Evolutionary conservation across 1,140 invertebrate genomes (phyloP), one percentile per base, ranked within the genome.

Genomic region (Drosophila hydei): DNA sequence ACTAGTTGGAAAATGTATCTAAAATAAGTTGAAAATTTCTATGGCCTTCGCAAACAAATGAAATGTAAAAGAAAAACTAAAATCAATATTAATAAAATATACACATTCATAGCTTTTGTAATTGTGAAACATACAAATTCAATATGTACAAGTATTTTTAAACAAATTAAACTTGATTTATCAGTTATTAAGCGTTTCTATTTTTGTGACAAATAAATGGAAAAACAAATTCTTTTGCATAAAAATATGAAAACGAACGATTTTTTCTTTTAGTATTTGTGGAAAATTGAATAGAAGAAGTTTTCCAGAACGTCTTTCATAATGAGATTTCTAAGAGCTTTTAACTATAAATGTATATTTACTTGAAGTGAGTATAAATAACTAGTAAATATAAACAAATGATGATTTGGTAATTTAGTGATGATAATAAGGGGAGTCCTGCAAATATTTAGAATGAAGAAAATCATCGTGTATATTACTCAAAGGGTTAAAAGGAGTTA

Each of bases 21-120:
- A 36, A 14, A 56, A 36, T 38, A 23, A 47, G n/a, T 11, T 55
- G n/a, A 67, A 56, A 62, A 63, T 72, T 62, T 79, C 48, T 59
- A 74, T 77, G 80, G 80, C 80, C 80, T 84, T 84, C 77, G 64
- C 63, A 74, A 51, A 56, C 55, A 54, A 78, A 51, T 18, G 21
- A 55, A 38, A 40, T 61, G 42, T 58, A 30, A 43, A 51, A 63
- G 68, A 40, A 64, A 73, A 64, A 61, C 55, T 59, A 74, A 67
- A 42, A 63, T 43, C 14, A 19, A 68, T 56, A 47, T 50, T 55
- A 87, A 73, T 43, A 50, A 77, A 87, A 70, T 87, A 52, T 80
- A 83, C 79, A 81, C 75, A 43, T 62, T 81, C 43, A 64, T 79
- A 83, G 83, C 83, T 88, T 87, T 87, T 87, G 68, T 88, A 87